Conservation (phyloP, 2,888 invertebrate genomes). For the Oligia latruncula region DNA sequence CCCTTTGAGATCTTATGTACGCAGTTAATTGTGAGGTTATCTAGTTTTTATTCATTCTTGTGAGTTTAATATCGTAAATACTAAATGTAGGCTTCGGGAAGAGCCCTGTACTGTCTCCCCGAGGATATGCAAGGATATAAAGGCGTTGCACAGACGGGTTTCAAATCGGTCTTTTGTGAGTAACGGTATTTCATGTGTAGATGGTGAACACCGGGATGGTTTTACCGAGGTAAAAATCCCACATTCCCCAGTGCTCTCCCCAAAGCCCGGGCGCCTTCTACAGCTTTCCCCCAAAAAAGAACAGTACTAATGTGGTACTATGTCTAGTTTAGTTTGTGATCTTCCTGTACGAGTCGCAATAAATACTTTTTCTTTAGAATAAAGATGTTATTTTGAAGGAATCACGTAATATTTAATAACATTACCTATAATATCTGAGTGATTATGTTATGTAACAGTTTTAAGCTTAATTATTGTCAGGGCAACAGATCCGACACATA, state of each 20-base stretch:
- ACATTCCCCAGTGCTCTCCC: not conserved
- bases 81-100: not conserved
- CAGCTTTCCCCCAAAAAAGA: not conserved
- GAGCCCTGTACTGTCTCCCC: not conserved
- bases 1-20: not conserved
- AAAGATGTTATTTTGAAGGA: not conserved
- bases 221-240: not conserved
- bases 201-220: not conserved
- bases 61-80: not conserved
- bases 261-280: not conserved
- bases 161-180: not conserved
- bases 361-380: too few relatives aligned
- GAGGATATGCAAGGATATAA: not conserved
- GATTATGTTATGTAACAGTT: not conserved
- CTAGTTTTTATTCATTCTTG: not conserved
- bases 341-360: too few relatives aligned
- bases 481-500: too few relatives aligned
- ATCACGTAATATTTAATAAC: too few relatives aligned
- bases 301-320: not conserved
- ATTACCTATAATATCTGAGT: not conserved
- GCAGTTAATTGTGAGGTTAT: not conserved
- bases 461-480: not conserved
- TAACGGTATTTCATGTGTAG: not conserved
- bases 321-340: too few relatives aligned
- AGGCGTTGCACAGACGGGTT: not conserved